Evolutionary conservation across 2,797 vertebrate species (phyloP).

Genomic region (Peromyscus attwateri): DNA sequence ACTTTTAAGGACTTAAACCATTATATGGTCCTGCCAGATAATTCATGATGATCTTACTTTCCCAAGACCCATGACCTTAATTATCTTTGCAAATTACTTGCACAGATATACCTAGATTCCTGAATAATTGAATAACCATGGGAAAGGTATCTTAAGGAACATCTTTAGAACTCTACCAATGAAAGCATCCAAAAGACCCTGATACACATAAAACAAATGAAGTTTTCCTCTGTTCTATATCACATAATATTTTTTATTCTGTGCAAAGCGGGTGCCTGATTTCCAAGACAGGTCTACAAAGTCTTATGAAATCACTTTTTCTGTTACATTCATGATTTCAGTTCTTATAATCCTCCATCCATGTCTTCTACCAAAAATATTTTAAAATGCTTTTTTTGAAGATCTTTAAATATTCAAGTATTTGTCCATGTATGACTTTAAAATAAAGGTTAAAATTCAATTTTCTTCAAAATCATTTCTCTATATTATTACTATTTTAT

Average conservation of each 20-base stretch:
- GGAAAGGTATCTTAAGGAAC: neutral
- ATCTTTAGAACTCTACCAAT: neutral
- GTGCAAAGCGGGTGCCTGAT: neutral
- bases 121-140: neutral
- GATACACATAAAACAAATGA: neutral
- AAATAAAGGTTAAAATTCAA: neutral
- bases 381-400: slow-evolving; percentile 12
- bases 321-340: neutral
- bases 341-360: neutral
- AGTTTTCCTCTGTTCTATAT: neutral
- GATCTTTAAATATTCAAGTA: neutral
- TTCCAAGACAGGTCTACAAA: neutral
- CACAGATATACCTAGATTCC: neutral
- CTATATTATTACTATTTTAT: neutral
- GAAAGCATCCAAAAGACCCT: neutral
- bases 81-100: slow-evolving; percentile 1
- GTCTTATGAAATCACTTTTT: neutral
- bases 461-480: neutral
- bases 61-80: neutral
- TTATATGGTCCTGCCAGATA: neutral
- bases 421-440: neutral
- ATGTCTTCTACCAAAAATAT: slow-evolving; percentile 1
- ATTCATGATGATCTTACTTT: neutral
- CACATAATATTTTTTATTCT: neutral
- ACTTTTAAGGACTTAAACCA: neutral